Evolutionary conservation across 2,113 vertebrate genomes (phyloP), one percentile per base, ranked within the genome.

Genomic region (Canis aureus): DNA sequence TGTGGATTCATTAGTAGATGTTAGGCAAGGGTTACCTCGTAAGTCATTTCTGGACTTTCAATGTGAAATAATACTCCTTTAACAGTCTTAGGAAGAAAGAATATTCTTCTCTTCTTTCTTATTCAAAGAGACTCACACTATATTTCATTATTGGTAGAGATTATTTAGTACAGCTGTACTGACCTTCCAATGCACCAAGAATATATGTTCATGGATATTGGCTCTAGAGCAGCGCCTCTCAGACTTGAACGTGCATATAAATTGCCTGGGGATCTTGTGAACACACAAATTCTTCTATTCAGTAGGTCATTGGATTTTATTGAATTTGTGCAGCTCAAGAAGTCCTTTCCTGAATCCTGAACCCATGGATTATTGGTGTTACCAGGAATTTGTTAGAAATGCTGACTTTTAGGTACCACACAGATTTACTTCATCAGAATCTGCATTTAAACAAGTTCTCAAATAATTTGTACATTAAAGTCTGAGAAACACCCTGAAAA

Each of bases 281-380:
- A 82, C 23, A 84, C 64, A 38, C 16, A 82, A 27, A 29, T 90
- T 96, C 12, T 90, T 95, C 20, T 95, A 8, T 66, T 82, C 11
- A 35, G 15, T 35, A 89, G 43, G 11, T 84, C 74, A 92, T 32
- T 96, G 95, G 55, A 85, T 91, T 57, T 93, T 27, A 84, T 19
- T 62, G 29, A 90, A 29, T 94, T 89, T 90, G 22, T 82, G 2
- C 25, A 87, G 55, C 64, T 35, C n/a, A 71, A 86, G 29, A 67
- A 92, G 11, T 88, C n/a, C 22, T 5, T 96, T 95, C 6, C 51
- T 95, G 57, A 85, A 82, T 38, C 20, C 80, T 79, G 57, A 88
- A 78, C 11, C 27, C 27, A 16, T 0, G 4, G 23, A 91, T 79
- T 43, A 19, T 12, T 4, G 67, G 35, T 6, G 9, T 79, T 78